Evolutionary conservation across 2,888 invertebrate genomes (phyloP), one percentile per base, ranked within the genome.

Genomic region (Chalcosyrphus nemorum): DNA sequence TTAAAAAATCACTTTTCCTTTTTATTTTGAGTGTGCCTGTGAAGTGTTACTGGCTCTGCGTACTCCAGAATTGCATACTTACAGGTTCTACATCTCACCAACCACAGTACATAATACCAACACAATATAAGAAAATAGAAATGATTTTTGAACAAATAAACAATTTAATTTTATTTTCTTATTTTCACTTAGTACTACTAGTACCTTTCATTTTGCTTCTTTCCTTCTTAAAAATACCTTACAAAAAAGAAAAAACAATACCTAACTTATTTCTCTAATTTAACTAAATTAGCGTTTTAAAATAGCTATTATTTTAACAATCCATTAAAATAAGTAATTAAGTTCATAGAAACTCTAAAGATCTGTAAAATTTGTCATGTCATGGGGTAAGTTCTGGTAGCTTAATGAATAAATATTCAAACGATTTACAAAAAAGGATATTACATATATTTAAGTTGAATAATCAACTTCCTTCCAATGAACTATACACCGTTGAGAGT

Each of bases 401-500:
- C 1, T 0, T n/a, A 45, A 24, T 15, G 6, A 35, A 43, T 68
- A 15, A 50, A 11, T 29, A n/a, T 4, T 11, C 9, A 29, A 45
- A 45, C 29, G 32, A 61, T 17, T 5, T 43, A 45, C 19, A 47
- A 47, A 17, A 52, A 52, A 1, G n/a, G 3, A 1, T 13, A 13
- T 6, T 13, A 9, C 24, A n/a, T 21, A 15, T 24, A 7, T 19
- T 43, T 70, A 84, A 41, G 80, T 41, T 13, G 84, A 80, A 59
- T 84, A 84, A 41, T 80, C 70, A 52, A 91, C 88, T 81, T 90
- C 89, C 91, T 96, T 97, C 95, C 96, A 97, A 87, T 96, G 95
- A 1, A 96, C 96, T 68, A 96, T 92, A 0, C 95, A 96, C 87
- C 95, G 92, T 92, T 96, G 96, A 24, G 94, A 93, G 88, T 97